phyloP scores from a whole-genome alignment of 2,797 vertebrate species.

The Eulemur coronatus region DNA sequence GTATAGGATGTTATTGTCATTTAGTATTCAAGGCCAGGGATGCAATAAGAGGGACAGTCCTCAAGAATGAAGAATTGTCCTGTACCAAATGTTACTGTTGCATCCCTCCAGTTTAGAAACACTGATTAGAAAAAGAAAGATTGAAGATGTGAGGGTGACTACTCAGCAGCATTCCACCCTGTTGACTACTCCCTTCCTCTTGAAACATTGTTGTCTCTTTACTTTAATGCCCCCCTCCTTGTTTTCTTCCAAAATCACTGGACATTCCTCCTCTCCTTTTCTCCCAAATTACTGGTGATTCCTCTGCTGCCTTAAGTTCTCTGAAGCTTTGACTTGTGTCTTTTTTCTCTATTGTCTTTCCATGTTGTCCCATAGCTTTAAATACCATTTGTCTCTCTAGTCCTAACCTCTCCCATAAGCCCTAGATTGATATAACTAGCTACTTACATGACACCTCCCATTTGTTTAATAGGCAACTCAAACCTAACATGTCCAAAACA shows the following conservation, averaged over 20 bases:
- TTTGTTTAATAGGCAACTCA: slow-evolving; percentile 43
- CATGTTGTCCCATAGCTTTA: neutral
- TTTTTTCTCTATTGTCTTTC: slow-evolving; percentile 22
- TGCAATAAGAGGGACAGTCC: neutral
- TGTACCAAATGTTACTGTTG: neutral
- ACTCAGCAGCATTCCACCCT: neutral
- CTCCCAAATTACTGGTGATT: neutral
- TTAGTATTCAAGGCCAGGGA: neutral
- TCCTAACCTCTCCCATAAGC: neutral
- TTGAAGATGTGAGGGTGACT: neutral
- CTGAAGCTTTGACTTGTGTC: neutral
- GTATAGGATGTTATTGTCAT: neutral
- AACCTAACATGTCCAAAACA: slow-evolving; percentile 23
- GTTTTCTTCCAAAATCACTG: slow-evolving; percentile 26
- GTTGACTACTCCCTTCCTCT: neutral
- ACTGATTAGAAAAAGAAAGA: neutral
- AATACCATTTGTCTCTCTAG: neutral
- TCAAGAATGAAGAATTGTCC: neutral
- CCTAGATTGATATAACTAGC: neutral
- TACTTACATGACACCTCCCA: neutral
- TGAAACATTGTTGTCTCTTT: slow-evolving; percentile 1
- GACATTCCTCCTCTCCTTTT: neutral
- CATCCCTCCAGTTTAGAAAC: neutral
- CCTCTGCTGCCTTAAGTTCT: neutral
- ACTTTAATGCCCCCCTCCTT: neutral